These are phyloP conservation scores for Myzus persicae DNA, from an alignment of 1,140 invertebrate genomes.

Conservation along the genomic window DNA sequence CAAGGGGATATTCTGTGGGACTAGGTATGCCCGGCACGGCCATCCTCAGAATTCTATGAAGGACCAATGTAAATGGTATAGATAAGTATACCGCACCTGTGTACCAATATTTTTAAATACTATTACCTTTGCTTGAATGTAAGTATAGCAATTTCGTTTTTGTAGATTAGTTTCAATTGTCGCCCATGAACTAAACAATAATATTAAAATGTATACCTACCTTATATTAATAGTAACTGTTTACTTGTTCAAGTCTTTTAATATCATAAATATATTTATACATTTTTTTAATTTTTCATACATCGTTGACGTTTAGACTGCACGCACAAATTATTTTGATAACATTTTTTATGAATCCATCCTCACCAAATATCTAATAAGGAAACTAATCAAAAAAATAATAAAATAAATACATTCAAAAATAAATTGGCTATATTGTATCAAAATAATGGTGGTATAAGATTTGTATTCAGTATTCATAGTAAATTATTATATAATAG, in stretches of 20 bases:
- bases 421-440: slow-evolving; percentile 29
- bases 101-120: background rate
- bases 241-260: background rate
- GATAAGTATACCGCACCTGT: background rate
- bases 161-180: background rate
- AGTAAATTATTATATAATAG: slow-evolving; percentile 17
- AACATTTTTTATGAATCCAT: background rate
- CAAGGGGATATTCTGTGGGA: background rate
- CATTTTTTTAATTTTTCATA: background rate
- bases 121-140: background rate
- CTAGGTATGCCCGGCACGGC: background rate
- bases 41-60: background rate
- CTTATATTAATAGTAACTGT: too few relatives aligned
- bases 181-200: background rate
- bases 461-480: background rate
- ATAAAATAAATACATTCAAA: background rate
- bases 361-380: background rate
- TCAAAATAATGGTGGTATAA: slow-evolving; percentile 1
- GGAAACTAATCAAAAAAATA: background rate
- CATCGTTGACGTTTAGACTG: background rate
- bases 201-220: background rate
- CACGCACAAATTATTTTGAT: background rate
- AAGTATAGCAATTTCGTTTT: background rate
- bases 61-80: background rate
- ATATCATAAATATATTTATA: background rate